Evolutionary conservation across 2,888 invertebrate species (phyloP).

Genomic region (Xylophagus ater): DNA sequence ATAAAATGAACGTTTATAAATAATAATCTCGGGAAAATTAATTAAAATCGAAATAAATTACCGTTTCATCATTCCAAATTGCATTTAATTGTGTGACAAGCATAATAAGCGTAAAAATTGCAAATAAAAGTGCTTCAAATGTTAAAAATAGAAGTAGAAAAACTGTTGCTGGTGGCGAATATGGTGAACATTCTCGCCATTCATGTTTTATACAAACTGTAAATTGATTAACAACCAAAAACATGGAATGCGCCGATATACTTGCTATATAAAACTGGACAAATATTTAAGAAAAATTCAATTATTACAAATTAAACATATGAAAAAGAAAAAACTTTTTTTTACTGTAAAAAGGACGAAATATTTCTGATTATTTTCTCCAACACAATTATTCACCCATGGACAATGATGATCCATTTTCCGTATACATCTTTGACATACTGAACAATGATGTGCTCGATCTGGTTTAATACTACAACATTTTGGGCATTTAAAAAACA

Average conservation of each 20-base stretch:
- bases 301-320: slow-evolving; percentile 8
- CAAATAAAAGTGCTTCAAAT: slow-evolving; percentile 91
- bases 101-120: slow-evolving; percentile 97
- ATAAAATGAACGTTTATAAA: slow-evolving; percentile 9
- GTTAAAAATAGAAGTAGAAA: slow-evolving; percentile 81
- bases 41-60: slow-evolving; percentile 35
- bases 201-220: slow-evolving; percentile 85
- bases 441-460: slow-evolving; percentile 91
- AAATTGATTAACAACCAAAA: slow-evolving; percentile 87
- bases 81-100: slow-evolving; percentile 91
- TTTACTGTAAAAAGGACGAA: slow-evolving; percentile 95
- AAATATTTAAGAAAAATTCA: slow-evolving; percentile 10
- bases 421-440: slow-evolving; percentile 70
- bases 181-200: slow-evolving; percentile 89
- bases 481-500: slow-evolving; percentile 91
- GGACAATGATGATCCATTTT: slow-evolving; percentile 65
- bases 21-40: not conserved
- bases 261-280: slow-evolving; percentile 94
- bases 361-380: slow-evolving; percentile 98
- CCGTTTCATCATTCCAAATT: slow-evolving; percentile 98
- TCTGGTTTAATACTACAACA: slow-evolving; percentile 95
- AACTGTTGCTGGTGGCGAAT: slow-evolving; percentile 93
- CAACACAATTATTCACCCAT: slow-evolving; percentile 99
- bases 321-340: slow-evolving; percentile 21
- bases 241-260: slow-evolving; percentile 86